These are phyloP conservation scores for Eidolon helvum DNA, from an alignment of 2,113 vertebrate genomes.

Conservation along the genomic window DNA sequence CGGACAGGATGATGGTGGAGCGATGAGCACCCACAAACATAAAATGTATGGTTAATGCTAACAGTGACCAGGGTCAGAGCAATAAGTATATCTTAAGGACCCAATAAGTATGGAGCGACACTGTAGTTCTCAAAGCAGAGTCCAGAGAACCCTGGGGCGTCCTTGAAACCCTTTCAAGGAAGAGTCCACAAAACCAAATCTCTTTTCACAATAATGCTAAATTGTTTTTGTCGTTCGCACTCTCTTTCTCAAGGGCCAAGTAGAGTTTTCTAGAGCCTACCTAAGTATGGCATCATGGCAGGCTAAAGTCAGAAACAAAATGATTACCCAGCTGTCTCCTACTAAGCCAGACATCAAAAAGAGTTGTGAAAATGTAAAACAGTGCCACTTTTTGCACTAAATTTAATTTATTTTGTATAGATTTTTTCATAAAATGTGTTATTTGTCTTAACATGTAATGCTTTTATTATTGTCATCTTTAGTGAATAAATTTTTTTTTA, in stretches of 20 bases:
- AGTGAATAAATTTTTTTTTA: background rate
- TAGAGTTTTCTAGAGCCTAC: background rate
- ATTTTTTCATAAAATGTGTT: background rate
- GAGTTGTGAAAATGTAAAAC: background rate
- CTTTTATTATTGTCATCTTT: slow-evolving; percentile 1
- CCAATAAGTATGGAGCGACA: background rate
- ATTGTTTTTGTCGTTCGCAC: background rate
- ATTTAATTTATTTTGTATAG: background rate
- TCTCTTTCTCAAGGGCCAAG: background rate
- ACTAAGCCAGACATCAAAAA: background rate
- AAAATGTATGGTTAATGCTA: background rate
- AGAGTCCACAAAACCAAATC: background rate
- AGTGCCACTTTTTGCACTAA: background rate
- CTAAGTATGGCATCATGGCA: background rate
- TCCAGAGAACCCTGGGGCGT: background rate
- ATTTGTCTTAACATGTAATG: background rate
- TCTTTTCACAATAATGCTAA: background rate
- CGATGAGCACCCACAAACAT: background rate
- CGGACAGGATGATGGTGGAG: background rate
- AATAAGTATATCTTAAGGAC: background rate
- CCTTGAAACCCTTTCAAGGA: background rate
- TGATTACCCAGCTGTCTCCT: background rate
- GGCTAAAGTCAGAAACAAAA: background rate
- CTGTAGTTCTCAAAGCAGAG: background rate
- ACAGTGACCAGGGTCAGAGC: background rate